Evolutionary conservation across 2,888 invertebrate genomes (phyloP), one percentile per base, ranked within the genome.

Genomic region (Dasysyrphus albostriatus): DNA sequence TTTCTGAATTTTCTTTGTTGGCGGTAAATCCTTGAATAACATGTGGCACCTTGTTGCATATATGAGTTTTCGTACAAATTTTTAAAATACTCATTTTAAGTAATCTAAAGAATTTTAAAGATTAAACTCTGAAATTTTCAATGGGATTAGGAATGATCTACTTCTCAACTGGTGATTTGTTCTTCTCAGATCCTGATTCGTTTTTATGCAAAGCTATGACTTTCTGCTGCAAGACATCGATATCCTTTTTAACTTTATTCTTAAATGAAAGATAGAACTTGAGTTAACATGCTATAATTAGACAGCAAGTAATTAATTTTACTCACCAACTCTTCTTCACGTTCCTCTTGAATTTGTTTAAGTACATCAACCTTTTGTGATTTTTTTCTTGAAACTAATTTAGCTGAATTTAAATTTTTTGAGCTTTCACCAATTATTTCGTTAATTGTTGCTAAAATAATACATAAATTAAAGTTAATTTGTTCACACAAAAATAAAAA

Each of bases 11-110:
- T 0, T 67, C 51, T 12, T 49, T 70, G 10, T 65, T 72, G 9
- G 65, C 75, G 0, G 78, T 47, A 12, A 87, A 87, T 59, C 83
- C 83, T 16, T 34, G 54, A 9, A 83, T 65, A 8, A 56, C 5
- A 10, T 67, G 29, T 24, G 83, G 83, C 5, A 9, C 12, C 59
- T 65, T 75, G 32, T 83, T 67, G 12, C 58, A 75, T 2, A 87
- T 75, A 10, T 79, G 39, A 0, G 83, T 83, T 6, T 67, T 72
- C 0, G 87, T 87, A 32, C 74, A 78, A 8, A 19, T 19, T 39
- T 83, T 78, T 0, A 87, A 12, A 5, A 83, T 7, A 32, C 14
- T n/a, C 24, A 54, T 14, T 5, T 70, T 29, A 1, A 87, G 63
- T 39, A 75, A 54, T 39, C 87, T 83, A 16, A 16, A 24, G 5